Evolutionary conservation across 2,797 vertebrate species (phyloP).

Genomic region (Rhincodon typus): DNA sequence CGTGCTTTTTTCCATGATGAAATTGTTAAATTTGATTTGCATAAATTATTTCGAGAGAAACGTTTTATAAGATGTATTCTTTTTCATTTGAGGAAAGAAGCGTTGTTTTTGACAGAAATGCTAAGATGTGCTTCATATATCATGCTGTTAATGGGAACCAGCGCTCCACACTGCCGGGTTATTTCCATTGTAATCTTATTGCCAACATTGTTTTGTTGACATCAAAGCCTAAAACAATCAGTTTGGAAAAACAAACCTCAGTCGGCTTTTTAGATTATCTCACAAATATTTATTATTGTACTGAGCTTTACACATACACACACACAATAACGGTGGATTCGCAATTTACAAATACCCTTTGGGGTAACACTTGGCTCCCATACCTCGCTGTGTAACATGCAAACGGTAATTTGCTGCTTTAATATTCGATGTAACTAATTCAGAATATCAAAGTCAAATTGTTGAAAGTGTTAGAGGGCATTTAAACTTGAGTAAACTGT

Average conservation of each 20-base stretch:
- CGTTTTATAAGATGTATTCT: constrained; percentile 34
- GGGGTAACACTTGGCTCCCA: constrained; percentile 1
- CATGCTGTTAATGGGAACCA: constrained; percentile 37
- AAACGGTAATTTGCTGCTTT: constrained; percentile 1
- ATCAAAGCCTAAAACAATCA: constrained; percentile 11
- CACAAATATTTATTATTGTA: constrained; percentile 18
- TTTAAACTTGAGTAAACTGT: constrained; percentile 10
- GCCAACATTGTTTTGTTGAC: constrained; percentile 19
- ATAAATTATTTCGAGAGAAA: constrained; percentile 38
- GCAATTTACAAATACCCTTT: constrained; percentile 18
- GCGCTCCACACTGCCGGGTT: constrained; percentile 39
- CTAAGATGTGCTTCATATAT: constrained; percentile 35
- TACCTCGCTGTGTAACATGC: neutral
- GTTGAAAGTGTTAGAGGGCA: neutral
- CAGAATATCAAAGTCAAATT: neutral
- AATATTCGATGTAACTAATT: neutral
- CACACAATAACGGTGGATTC: neutral
- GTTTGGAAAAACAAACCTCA: neutral
- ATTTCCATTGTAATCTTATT: constrained; percentile 41
- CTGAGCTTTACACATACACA: no score
- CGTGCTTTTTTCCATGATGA: neutral
- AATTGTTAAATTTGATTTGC: constrained; percentile 38
- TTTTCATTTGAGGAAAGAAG: constrained; percentile 37
- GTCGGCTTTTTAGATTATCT: constrained; percentile 25
- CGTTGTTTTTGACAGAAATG: constrained; percentile 38